phyloP scores from a whole-genome alignment of 2,113 vertebrate genomes.

The Nerophis lumbriciformis region DNA sequence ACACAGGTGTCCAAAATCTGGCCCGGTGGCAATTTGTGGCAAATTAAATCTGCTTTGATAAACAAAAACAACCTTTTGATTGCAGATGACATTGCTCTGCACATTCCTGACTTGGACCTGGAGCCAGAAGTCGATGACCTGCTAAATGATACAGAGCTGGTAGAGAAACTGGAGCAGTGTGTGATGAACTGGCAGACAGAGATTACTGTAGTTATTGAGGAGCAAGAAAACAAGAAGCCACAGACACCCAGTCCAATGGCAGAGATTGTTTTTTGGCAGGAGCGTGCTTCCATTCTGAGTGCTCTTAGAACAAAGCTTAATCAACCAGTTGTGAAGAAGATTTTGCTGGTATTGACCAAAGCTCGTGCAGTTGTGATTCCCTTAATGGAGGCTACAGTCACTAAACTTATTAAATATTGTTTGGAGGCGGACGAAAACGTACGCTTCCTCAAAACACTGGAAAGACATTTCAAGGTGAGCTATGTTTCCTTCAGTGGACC shows the following conservation, averaged over 20 bases:
- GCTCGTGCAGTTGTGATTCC: slow-evolving; percentile 61
- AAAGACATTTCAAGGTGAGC: slow-evolving; percentile 84
- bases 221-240: slow-evolving; percentile 76
- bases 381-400: slow-evolving; percentile 69
- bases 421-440: slow-evolving; percentile 80
- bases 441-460: slow-evolving; percentile 80
- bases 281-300: slow-evolving; percentile 72
- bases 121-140: slow-evolving; percentile 64
- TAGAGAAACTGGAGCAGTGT: slow-evolving; percentile 77
- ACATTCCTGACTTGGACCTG: slow-evolving; percentile 79
- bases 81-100: slow-evolving; percentile 74
- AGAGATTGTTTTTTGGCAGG: slow-evolving; percentile 84
- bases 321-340: slow-evolving; percentile 75
- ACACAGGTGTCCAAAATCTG: too few species aligned
- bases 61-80: not conserved
- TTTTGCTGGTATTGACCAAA: slow-evolving; percentile 73
- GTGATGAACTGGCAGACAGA: slow-evolving; percentile 82
- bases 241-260: slow-evolving; percentile 81
- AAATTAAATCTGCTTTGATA: not conserved
- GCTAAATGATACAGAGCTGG: slow-evolving; percentile 51
- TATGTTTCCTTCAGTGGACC: not conserved
- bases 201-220: slow-evolving; percentile 76
- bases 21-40: too few species aligned
- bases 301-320: slow-evolving; percentile 79
- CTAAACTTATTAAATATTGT: slow-evolving; percentile 73